Conservation (phyloP, 2,888 invertebrate species). For the Drepana falcataria region DNA sequence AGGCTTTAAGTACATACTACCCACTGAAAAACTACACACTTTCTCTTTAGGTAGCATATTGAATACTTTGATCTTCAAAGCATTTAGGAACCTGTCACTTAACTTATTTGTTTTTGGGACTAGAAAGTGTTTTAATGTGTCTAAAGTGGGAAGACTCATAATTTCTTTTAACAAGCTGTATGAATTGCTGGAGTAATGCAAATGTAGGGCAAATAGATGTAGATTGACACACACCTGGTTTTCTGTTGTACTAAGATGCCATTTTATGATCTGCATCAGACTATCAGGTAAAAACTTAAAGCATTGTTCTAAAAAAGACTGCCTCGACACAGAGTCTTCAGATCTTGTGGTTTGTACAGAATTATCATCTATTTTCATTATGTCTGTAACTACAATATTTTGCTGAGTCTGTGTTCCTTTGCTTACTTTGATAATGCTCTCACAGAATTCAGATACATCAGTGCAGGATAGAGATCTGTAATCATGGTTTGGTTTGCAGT, state of each 20-base stretch:
- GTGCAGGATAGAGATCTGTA: background rate
- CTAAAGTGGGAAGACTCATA: slow-evolving; percentile 13
- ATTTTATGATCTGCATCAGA: slow-evolving; percentile 15
- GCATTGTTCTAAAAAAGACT: slow-evolving; percentile 11
- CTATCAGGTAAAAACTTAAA: slow-evolving; percentile 14
- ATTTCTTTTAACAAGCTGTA: slow-evolving; percentile 16
- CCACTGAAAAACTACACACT: slow-evolving; percentile 23
- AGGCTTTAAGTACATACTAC: slow-evolving; percentile 16
- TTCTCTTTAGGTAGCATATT: slow-evolving; percentile 24
- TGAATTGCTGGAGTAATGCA: slow-evolving; percentile 19
- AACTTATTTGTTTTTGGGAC: slow-evolving; percentile 15
- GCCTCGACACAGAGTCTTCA: background rate
- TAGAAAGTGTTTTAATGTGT: slow-evolving; percentile 12
- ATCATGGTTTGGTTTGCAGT: background rate
- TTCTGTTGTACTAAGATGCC: slow-evolving; percentile 10
- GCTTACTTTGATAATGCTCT: slow-evolving; percentile 17
- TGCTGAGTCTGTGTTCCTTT: slow-evolving; percentile 14
- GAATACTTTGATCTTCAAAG: slow-evolving; percentile 24
- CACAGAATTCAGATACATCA: slow-evolving; percentile 14
- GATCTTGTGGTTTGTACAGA: background rate
- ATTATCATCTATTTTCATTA: background rate
- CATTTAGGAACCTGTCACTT: slow-evolving; percentile 18
- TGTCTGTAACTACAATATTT: background rate
- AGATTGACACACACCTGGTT: slow-evolving; percentile 11
- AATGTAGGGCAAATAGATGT: slow-evolving; percentile 17